Percentiles rank a stretch among this genome's conserved stretches.
Conservation (phyloP, 2,113 vertebrate species). For the Phylloscopus trochilus region DNA sequence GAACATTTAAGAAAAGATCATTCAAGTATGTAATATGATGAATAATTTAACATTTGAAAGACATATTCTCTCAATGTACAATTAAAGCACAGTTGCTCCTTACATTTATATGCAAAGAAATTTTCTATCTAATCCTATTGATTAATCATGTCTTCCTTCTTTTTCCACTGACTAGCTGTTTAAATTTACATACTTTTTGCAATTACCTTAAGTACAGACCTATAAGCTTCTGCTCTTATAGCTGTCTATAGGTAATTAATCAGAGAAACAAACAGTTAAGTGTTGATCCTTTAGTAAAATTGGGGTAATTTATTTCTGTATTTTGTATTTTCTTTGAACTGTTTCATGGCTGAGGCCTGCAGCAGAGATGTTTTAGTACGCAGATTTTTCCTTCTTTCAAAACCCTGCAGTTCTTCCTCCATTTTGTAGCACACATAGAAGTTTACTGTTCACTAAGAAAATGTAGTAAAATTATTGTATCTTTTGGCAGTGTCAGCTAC, state of each 20-base stretch:
- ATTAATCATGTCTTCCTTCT: conserved; percentile 25
- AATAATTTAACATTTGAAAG: conserved; percentile 62
- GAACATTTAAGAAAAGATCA: conserved; percentile 31
- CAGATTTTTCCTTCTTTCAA: not conserved
- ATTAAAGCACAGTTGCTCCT: conserved; percentile 24
- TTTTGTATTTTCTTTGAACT: not conserved
- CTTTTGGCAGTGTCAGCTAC: conserved; percentile 1
- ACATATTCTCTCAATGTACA: conserved; percentile 49
- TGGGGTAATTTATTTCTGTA: not conserved
- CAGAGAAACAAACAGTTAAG: not conserved
- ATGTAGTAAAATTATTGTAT: conserved; percentile 5
- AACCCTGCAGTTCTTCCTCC: not conserved
- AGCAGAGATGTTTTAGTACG: not conserved
- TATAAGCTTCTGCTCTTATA: not conserved
- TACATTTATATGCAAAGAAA: conserved; percentile 26
- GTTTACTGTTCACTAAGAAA: conserved; percentile 1
- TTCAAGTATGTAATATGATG: conserved; percentile 13
- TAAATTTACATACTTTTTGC: conserved; percentile 17
- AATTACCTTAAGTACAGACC: not conserved
- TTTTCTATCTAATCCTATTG: conserved; percentile 31
- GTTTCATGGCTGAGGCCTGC: not conserved
- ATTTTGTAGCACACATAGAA: not conserved
- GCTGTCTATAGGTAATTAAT: not conserved
- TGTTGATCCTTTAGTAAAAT: not conserved
- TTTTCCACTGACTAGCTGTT: conserved; percentile 18